A percentile compares a stretch with the other conserved stretches of the same genome.
phyloP scores from a whole-genome alignment of 2,888 invertebrate genomes.

The Charanyca ferruginea region DNA sequence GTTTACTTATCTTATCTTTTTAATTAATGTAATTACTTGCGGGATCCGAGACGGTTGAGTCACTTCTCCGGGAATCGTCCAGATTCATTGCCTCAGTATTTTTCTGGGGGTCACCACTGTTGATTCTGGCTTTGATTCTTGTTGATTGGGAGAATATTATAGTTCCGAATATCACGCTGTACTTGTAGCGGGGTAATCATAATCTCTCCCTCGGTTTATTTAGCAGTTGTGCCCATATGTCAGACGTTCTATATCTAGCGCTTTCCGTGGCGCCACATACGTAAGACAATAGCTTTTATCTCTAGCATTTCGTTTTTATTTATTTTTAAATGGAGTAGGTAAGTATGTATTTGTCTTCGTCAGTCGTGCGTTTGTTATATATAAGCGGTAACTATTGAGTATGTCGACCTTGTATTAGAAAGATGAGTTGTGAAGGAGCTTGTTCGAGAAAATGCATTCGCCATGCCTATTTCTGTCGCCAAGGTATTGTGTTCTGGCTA shows the following conservation, averaged over 20 bases:
- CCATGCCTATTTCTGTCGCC: no score
- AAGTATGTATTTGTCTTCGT: neutral
- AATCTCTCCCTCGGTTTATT: constrained; percentile 21
- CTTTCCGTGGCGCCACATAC: constrained; percentile 41
- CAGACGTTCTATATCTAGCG: constrained; percentile 41
- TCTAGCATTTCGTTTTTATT: constrained; percentile 31
- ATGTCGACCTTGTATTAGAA: no score
- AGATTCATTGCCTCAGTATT: neutral
- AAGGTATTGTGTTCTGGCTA: no score
- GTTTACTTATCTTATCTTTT: no score
- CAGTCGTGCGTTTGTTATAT: neutral
- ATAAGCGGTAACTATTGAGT: neutral
- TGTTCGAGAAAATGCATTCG: no score
- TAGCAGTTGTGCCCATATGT: constrained; percentile 21
- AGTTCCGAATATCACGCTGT: neutral
- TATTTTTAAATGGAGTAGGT: constrained; percentile 46
- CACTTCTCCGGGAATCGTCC: neutral
- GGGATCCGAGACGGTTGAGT: neutral
- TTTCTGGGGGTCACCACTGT: neutral
- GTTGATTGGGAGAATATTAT: neutral
- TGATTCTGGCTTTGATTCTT: neutral
- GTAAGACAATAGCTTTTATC: constrained; percentile 35
- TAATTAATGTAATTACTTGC: no score
- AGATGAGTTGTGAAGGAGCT: no score
- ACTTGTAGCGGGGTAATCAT: neutral